phyloP scores from a whole-genome alignment of 2,888 invertebrate genomes.

The Drepanosiphum platanoidis region DNA sequence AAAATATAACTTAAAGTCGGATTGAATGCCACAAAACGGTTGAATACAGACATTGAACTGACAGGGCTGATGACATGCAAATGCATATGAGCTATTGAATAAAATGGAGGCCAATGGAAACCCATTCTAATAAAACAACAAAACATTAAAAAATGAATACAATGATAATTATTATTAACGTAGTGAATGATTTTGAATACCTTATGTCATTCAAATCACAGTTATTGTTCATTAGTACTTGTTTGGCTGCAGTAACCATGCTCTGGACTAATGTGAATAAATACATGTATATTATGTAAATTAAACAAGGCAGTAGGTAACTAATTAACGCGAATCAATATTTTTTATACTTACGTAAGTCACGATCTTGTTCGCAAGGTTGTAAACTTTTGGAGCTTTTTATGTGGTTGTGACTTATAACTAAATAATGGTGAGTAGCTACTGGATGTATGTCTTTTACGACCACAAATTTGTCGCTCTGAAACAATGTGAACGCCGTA shows the following conservation, averaged over 20 bases:
- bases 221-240: conserved; percentile 70
- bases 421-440: conserved; percentile 80
- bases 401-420: conserved; percentile 82
- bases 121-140: conserved; percentile 71
- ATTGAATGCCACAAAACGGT: conserved; percentile 54
- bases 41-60: conserved; percentile 73
- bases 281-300: conserved; percentile 14
- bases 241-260: conserved; percentile 73
- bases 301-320: neutral
- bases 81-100: conserved; percentile 83
- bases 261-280: conserved; percentile 71
- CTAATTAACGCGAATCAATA: neutral
- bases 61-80: conserved; percentile 86
- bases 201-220: conserved; percentile 66
- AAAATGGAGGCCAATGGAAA: conserved; percentile 93
- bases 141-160: conserved; percentile 23
- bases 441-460: conserved; percentile 88
- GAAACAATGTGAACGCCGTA: conserved; percentile 52
- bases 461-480: conserved; percentile 79
- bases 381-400: conserved; percentile 77
- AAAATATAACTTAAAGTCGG: conserved; percentile 37
- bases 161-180: conserved; percentile 15
- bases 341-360: conserved; percentile 73
- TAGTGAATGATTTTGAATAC: conserved; percentile 63
- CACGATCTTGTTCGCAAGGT: conserved; percentile 72